Evolutionary conservation across 2,888 invertebrate genomes (phyloP).

Genomic region (Cantharis lateralis): DNA sequence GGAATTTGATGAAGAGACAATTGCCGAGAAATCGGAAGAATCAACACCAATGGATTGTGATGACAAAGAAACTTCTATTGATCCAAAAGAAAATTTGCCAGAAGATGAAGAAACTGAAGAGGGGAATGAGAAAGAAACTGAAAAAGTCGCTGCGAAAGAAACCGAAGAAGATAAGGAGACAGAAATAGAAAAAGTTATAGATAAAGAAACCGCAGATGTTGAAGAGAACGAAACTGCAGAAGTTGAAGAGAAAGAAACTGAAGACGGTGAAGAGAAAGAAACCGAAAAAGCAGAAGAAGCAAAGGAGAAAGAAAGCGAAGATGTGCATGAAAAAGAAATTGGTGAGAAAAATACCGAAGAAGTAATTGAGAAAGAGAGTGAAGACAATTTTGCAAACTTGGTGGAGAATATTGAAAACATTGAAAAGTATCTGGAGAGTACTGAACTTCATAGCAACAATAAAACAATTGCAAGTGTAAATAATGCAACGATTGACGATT

Average conservation of each 20-base stretch:
- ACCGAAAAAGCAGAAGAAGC: conserved; percentile 2
- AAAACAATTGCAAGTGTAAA: background rate
- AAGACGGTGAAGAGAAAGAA: conserved; percentile 24
- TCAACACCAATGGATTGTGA: background rate
- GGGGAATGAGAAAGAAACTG: background rate
- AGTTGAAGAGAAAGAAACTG: background rate
- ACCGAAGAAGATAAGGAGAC: background rate
- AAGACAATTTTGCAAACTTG: background rate
- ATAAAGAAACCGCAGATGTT: background rate
- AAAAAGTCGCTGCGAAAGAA: background rate
- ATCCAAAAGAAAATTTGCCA: background rate
- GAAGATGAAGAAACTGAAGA: background rate
- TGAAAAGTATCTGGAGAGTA: background rate
- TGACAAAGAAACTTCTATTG: background rate
- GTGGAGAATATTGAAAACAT: background rate
- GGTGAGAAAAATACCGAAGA: background rate
- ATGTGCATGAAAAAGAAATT: background rate
- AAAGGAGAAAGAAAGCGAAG: conserved; percentile 3
- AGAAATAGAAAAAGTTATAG: too few relatives aligned
- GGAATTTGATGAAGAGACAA: background rate
- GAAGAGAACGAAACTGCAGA: background rate
- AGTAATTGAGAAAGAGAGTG: background rate
- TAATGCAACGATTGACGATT: background rate
- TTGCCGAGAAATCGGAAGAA: background rate
- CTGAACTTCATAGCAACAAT: background rate